A percentile compares a stretch with the other conserved stretches of the same genome.
Evolutionary conservation across 2,113 vertebrate species (phyloP).

Genomic region (Odontesthes bonariensis): DNA sequence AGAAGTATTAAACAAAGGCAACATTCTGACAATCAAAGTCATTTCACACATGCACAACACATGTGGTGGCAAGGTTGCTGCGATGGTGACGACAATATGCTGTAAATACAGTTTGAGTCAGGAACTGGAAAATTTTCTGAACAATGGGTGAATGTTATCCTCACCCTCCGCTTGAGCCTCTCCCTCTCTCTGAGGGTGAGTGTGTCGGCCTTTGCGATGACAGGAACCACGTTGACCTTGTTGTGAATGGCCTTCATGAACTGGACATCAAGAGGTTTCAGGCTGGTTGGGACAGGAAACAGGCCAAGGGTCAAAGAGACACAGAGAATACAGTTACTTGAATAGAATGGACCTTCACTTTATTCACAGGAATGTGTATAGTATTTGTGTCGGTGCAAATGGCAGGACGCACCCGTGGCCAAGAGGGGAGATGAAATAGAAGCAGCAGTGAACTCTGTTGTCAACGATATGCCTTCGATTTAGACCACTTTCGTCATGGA

Average conservation of each 20-base stretch:
- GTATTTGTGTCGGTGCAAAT: not conserved
- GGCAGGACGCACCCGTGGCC: conserved; percentile 90
- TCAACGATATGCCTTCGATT: conserved; percentile 97
- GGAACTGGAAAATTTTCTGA: conserved; percentile 32
- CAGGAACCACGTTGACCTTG: conserved; percentile 87
- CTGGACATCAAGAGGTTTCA: conserved; percentile 87
- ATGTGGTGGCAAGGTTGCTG: not conserved
- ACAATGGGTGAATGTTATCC: conserved; percentile 42
- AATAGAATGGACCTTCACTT: too few species aligned
- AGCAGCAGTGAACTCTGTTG: conserved; percentile 98
- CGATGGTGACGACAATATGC: not conserved
- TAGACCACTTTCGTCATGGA: conserved; percentile 97
- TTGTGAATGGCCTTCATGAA: conserved; percentile 90
- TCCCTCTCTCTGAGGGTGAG: conserved; percentile 92
- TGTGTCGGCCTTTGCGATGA: conserved; percentile 87
- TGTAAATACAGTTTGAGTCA: conserved; percentile 17
- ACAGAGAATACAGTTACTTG: not conserved
- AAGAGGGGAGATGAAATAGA: conserved; percentile 98
- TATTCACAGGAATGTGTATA: too few species aligned
- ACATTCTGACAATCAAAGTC: too few species aligned
- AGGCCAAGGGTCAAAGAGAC: conserved; percentile 2
- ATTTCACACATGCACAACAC: not conserved
- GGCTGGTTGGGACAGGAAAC: conserved; percentile 65
- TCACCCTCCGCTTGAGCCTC: conserved; percentile 94
- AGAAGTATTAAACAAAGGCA: too few species aligned